Evolutionary conservation across 1,140 invertebrate genomes (phyloP).

Genomic region (Drosophila bocqueti): DNA sequence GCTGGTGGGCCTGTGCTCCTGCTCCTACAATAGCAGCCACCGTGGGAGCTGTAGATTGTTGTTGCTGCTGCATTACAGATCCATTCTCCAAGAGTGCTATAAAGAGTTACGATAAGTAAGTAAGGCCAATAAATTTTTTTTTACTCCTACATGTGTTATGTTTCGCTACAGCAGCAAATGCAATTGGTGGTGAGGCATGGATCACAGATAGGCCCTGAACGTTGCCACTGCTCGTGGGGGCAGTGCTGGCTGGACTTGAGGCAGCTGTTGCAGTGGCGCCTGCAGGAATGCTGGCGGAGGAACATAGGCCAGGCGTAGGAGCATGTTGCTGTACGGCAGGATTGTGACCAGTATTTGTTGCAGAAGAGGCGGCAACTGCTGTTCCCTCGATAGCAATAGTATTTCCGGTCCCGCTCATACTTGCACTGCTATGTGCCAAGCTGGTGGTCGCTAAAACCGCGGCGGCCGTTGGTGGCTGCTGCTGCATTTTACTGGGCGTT

Average conservation of each 20-base stretch:
- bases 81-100: conserved; percentile 83
- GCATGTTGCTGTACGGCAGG: conserved; percentile 76
- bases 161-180: conserved; percentile 85
- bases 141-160: conserved; percentile 83
- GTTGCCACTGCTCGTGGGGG: conserved; percentile 57
- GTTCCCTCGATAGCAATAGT: conserved; percentile 47
- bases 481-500: conserved; percentile 84
- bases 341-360: conserved; percentile 61
- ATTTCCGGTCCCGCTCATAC: conserved; percentile 37
- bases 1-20: conserved; percentile 59
- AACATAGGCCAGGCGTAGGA: conserved; percentile 69
- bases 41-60: conserved; percentile 54
- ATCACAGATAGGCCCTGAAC: conserved; percentile 85
- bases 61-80: conserved; percentile 67
- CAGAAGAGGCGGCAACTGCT: conserved; percentile 27
- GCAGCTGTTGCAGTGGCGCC: conserved; percentile 16
- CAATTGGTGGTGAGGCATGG: conserved; percentile 84
- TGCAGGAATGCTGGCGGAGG: conserved; percentile 34
- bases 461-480: conserved; percentile 64
- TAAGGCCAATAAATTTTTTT: background rate
- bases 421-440: conserved; percentile 49
- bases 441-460: conserved; percentile 59
- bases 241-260: conserved; percentile 33
- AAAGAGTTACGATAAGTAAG: conserved; percentile 3
- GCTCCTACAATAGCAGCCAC: conserved; percentile 74